Percentiles rank a stretch among this genome's conserved stretches.
Conservation (phyloP, 1,140 invertebrate species). For the Limonius californicus region DNA sequence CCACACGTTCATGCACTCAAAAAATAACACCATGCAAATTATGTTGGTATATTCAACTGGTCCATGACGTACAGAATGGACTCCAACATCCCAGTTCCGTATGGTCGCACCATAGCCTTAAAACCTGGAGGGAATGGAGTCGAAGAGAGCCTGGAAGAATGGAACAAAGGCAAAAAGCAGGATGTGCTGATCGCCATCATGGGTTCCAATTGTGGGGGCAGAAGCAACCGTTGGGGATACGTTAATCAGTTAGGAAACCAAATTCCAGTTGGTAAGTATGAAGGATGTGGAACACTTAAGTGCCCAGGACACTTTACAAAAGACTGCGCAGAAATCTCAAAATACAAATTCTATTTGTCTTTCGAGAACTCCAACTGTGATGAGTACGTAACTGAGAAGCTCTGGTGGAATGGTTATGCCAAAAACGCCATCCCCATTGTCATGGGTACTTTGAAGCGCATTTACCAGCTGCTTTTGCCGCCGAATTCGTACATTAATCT, state of each 20-base stretch:
- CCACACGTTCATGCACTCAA: too few species aligned
- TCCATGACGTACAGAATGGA: too few species aligned
- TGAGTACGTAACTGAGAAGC: constrained; percentile 71
- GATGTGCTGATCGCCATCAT: constrained; percentile 56
- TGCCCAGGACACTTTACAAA: constrained; percentile 21
- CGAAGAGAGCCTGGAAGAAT: not conserved
- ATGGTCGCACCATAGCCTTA: too few species aligned
- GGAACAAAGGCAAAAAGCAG: constrained; percentile 34
- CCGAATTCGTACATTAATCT: constrained; percentile 65
- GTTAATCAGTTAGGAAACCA: constrained; percentile 54
- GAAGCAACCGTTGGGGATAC: constrained; percentile 57
- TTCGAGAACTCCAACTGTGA: constrained; percentile 71
- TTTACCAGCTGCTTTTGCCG: constrained; percentile 57
- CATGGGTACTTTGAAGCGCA: constrained; percentile 54
- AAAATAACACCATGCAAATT: too few species aligned
- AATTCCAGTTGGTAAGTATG: constrained; percentile 57
- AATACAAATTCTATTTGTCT: constrained; percentile 72
- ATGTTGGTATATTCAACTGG: too few species aligned
- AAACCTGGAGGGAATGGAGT: constrained; percentile 67
- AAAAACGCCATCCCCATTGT: constrained; percentile 68
- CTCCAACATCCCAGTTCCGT: too few species aligned
- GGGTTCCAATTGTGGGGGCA: constrained; percentile 59
- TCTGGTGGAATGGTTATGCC: constrained; percentile 60
- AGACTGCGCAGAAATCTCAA: constrained; percentile 54
- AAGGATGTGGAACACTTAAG: constrained; percentile 48